Base-by-base conservation (phyloP, 2,797 vertebrate species). In the Emydoidea blandingii region DNA sequence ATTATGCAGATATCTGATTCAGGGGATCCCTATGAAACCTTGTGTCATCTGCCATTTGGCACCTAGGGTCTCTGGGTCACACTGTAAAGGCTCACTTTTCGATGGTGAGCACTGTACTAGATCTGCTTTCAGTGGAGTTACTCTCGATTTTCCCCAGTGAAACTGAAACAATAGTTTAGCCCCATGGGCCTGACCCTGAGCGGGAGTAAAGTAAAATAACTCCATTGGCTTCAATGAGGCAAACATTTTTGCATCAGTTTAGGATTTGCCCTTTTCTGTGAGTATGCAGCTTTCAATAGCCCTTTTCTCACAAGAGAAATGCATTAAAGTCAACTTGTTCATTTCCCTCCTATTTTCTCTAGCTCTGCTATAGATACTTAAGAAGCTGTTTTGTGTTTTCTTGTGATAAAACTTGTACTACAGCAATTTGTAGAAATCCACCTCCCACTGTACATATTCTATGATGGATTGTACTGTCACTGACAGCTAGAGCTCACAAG, bases 271-370 rank as follows among this genome's bases (percentile, higher is more conserved):
- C 1, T 27, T 85, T 31, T 31, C 0, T 12, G 18, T n/a, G 52
- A 53, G 52, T 6, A 4, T 76, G 7, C 25, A 68, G 21, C 68
- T 95, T 86, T 79, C 57, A 76, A 16, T 4, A 86, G 23, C 5
- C 52, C 10, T 7, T 27, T 27, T 15, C 5, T 8, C 1, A 62
- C 16, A 87, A 54, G 6, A 87, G 47, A 83, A 91, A 85, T 12
- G 62, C 0, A 78, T 88, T 86, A 49, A 90, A 91, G 57, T 54
- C 9, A 62, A 34, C 16, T 83, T 83, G 2, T 62, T 76, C 16
- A 8, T 83, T 95, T 89, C 57, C 44, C 93, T 96, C 23, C 31
- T 68, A 87, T 62, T 88, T 93, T 85, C 92, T 91, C 81, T 82
- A 29, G 2, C 3, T 27, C 1, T 50, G 44, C 74, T 76, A 83